Evolutionary conservation across 2,888 invertebrate species (phyloP), one percentile per base, ranked within the genome.

Genomic region (Encarsia formosa): DNA sequence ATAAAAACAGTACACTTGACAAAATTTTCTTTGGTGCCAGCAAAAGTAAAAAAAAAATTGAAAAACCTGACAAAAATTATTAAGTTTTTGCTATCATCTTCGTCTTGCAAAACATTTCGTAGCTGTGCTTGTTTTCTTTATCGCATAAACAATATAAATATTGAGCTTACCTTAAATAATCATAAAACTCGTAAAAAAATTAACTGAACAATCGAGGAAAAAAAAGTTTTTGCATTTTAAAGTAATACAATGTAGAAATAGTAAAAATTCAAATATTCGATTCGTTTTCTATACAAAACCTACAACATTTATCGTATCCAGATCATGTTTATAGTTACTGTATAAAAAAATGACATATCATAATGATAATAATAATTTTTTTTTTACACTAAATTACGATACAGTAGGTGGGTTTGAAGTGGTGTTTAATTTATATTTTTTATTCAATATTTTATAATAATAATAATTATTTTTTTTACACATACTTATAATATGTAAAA

Each of bases 21-120:
- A 54, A 26, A 59, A 58, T 59, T n/a, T 56, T 61, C 60, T 61
- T 61, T 61, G 61, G 61, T 61, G 53, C 53, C 56, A 52, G 59
- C 57, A 53, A 60, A 55, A 59, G 59, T 54, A 49, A 56, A 57
- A 56, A 23, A 37, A 51, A 47, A 52, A 24, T 45, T 48, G 45
- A 49, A 57, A 39, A 48, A 57, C 44, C 41, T n/a, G 42, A 49
- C 48, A 39, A 52, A 18, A 35, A 47, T 49, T 23, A 55, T n/a
- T n/a, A n/a, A n/a, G 38, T 22, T 55, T 43, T 49, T 49, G 26
- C 19, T 40, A 41, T 39, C 43, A 23, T 40, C 37, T 52, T 41
- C 46, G 49, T 56, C 52, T 49, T 43, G 52, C 23, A 23, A 47
- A 32, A 40, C 6, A 44, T n/a, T n/a, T 47, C 38, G 49, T 52